These are phyloP conservation scores for Phaenicophaeus curvirostris DNA, from an alignment of 2,797 vertebrate species.

Conservation along the genomic window DNA sequence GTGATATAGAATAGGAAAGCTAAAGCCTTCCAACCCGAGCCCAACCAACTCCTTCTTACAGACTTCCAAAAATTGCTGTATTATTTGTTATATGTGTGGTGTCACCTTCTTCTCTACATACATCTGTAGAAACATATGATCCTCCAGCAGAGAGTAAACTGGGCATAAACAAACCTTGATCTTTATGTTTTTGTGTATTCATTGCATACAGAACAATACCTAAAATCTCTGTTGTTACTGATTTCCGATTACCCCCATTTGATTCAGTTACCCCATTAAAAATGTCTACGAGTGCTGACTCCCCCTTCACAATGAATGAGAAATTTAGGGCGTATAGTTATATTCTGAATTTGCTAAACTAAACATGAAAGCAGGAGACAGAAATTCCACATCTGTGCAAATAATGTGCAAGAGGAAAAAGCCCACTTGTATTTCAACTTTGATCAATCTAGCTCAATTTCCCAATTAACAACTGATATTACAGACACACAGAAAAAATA, in stretches of 20 bases:
- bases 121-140: background rate
- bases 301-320: background rate
- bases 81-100: background rate
- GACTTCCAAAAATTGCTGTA: background rate
- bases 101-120: background rate
- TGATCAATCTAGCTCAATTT: background rate
- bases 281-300: background rate
- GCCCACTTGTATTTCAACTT: background rate
- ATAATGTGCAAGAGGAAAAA: background rate
- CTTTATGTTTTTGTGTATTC: background rate
- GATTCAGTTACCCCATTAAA: background rate
- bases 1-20: background rate
- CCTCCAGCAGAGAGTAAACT: background rate
- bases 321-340: background rate
- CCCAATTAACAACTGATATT: background rate
- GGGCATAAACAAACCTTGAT: background rate
- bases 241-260: background rate
- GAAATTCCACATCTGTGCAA: background rate
- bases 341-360: background rate
- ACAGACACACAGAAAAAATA: background rate
- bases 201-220: background rate
- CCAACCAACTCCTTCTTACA: background rate
- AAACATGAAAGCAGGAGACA: background rate
- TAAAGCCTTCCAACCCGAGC: background rate
- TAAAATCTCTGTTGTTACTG: background rate